Percentiles rank a stretch among this genome's conserved stretches.
Evolutionary conservation across 2,888 invertebrate genomes (phyloP).

Genomic region (Nasonovia ribisnigri): DNA sequence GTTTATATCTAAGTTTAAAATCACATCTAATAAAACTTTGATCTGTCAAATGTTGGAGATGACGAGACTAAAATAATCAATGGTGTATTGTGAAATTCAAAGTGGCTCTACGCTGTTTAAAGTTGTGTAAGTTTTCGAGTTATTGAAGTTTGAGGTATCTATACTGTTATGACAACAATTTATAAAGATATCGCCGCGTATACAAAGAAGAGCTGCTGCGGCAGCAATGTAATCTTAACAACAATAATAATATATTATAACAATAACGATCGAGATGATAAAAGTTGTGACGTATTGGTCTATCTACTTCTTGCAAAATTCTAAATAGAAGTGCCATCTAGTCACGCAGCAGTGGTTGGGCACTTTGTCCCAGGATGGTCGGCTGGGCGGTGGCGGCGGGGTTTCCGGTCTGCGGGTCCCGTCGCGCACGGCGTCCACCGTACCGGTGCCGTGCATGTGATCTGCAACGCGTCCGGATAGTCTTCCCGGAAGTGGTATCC

Average conservation of each 20-base stretch:
- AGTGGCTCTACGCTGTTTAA: neutral
- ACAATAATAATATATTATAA: neutral
- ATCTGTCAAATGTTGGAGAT: too few relatives aligned
- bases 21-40: too few relatives aligned
- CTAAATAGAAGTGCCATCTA: neutral
- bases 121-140: neutral
- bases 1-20: too few relatives aligned
- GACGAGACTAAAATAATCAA: neutral
- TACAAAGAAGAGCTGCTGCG: neutral
- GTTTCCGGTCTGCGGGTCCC: neutral
- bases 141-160: neutral
- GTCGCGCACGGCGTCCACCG: neutral
- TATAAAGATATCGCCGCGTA: neutral
- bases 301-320: neutral
- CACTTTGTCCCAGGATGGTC: neutral
- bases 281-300: neutral
- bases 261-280: neutral
- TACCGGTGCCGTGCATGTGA: neutral
- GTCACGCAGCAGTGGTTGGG: neutral
- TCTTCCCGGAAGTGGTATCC: conserved; percentile 22
- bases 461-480: conserved; percentile 30
- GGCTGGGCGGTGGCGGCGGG: neutral
- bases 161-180: neutral
- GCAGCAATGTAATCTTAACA: neutral
- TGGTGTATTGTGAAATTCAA: neutral